These are phyloP conservation scores for Xestia ashworthii DNA, from an alignment of 2,888 invertebrate species.

Conservation along the genomic window DNA sequence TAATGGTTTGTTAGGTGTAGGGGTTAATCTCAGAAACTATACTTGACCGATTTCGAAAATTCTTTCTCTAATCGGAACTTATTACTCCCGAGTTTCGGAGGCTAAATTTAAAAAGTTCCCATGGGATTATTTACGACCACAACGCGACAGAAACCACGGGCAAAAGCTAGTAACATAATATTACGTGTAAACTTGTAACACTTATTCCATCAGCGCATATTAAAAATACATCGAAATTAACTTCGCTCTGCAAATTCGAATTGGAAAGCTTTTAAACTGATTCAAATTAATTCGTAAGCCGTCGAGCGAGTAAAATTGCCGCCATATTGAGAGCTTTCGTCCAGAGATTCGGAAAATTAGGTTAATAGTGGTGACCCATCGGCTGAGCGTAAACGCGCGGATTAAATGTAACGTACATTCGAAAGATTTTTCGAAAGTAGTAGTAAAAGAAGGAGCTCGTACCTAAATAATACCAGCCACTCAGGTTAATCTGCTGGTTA, in stretches of 20 bases:
- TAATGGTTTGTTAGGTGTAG: no score
- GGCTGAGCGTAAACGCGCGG: neutral
- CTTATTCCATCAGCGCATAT: neutral
- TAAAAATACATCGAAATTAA: conserved; percentile 21
- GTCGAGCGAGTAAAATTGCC: conserved; percentile 28
- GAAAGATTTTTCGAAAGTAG: neutral
- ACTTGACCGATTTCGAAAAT: no score
- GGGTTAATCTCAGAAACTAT: no score
- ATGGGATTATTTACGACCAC: neutral
- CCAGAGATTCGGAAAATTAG: conserved; percentile 58
- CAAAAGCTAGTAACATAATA: neutral
- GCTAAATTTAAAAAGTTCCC: neutral
- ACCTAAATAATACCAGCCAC: no score
- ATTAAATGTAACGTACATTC: neutral
- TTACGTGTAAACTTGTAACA: neutral
- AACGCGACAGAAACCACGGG: neutral
- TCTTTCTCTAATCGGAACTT: neutral
- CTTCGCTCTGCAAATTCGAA: conserved; percentile 11
- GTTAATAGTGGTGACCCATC: conserved; percentile 57
- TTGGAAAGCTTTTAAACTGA: conserved; percentile 48
- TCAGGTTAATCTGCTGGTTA: no score
- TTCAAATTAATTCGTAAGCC: conserved; percentile 54
- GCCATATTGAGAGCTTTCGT: conserved; percentile 46
- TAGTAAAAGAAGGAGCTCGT: no score
- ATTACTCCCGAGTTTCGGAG: neutral